Conservation (phyloP, 2,113 vertebrate species). For the Spea multiplicata region DNA sequence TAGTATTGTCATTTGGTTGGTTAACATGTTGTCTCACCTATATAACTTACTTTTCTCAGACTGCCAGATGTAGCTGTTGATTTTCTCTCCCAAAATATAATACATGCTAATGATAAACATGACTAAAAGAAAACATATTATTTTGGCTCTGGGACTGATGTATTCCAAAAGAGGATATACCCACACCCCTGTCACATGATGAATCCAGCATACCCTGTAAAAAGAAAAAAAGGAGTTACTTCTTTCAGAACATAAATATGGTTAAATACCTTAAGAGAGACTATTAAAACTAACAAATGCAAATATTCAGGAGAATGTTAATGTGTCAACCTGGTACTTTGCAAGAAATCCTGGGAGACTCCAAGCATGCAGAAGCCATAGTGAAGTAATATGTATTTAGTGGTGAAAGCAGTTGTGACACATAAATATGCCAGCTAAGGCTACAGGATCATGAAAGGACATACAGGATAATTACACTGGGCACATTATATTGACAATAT, state of each 20-base stretch:
- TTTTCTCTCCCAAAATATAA: constrained; percentile 88
- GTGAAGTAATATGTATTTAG: constrained; percentile 19
- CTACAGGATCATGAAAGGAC: not conserved
- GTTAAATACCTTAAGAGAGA: constrained; percentile 15
- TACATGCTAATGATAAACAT: constrained; percentile 74
- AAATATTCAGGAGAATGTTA: constrained; percentile 35
- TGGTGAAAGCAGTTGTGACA: constrained; percentile 14
- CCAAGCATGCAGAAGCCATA: constrained; percentile 3
- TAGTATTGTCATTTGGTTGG: not conserved
- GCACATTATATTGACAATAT: not conserved
- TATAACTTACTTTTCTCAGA: constrained; percentile 75
- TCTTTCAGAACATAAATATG: constrained; percentile 30
- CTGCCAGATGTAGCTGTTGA: constrained; percentile 97
- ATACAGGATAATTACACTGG: not conserved
- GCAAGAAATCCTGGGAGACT: constrained; percentile 13
- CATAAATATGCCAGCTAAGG: not conserved
- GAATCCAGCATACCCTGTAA: constrained; percentile 92
- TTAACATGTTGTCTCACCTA: not conserved
- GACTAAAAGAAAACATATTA: constrained; percentile 78
- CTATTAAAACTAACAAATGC: constrained; percentile 26
- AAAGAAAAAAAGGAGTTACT: constrained; percentile 46
- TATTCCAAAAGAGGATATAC: constrained; percentile 91
- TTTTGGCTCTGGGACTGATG: constrained; percentile 75
- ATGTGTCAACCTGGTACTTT: constrained; percentile 17
- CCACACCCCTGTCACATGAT: constrained; percentile 94